Conservation (phyloP, 1,140 invertebrate genomes). For the Macrobrachium nipponense region DNA sequence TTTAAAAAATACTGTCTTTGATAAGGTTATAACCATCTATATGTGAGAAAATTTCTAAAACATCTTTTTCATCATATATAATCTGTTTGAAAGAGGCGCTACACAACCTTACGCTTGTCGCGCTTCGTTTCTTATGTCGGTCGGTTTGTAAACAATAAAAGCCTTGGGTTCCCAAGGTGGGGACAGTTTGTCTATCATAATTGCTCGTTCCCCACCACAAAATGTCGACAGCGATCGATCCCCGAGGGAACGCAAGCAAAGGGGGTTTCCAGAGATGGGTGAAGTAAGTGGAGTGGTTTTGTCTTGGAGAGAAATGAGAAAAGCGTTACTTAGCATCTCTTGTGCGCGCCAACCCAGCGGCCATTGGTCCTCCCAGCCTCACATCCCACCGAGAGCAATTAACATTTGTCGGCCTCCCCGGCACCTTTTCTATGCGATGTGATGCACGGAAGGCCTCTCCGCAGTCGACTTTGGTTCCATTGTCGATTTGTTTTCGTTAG, state of each 20-base stretch:
- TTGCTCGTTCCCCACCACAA: background rate
- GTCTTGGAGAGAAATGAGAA: background rate
- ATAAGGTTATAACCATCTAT: too few relatives aligned
- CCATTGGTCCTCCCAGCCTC: conserved; percentile 3
- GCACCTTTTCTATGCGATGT: background rate
- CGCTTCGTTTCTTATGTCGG: background rate
- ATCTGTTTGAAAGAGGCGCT: too few relatives aligned
- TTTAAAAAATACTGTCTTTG: too few relatives aligned
- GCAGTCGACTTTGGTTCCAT: too few relatives aligned
- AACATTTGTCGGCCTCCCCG: background rate
- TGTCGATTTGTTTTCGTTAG: too few relatives aligned
- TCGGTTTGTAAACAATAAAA: conserved; percentile 24
- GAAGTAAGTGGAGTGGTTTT: background rate
- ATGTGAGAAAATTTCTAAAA: too few relatives aligned
- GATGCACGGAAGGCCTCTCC: background rate
- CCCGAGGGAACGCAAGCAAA: background rate
- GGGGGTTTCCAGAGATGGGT: conserved; percentile 17
- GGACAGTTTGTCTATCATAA: conserved; percentile 1
- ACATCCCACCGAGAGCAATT: background rate
- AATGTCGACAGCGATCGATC: conserved; percentile 11
- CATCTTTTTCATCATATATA: too few relatives aligned
- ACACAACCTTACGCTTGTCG: too few relatives aligned
- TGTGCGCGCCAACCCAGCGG: conserved; percentile 23
- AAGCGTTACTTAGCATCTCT: background rate
- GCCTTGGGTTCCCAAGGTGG: conserved; percentile 6